Evolutionary conservation across 2,888 invertebrate genomes (phyloP).

Genomic region (Tachina fera): DNA sequence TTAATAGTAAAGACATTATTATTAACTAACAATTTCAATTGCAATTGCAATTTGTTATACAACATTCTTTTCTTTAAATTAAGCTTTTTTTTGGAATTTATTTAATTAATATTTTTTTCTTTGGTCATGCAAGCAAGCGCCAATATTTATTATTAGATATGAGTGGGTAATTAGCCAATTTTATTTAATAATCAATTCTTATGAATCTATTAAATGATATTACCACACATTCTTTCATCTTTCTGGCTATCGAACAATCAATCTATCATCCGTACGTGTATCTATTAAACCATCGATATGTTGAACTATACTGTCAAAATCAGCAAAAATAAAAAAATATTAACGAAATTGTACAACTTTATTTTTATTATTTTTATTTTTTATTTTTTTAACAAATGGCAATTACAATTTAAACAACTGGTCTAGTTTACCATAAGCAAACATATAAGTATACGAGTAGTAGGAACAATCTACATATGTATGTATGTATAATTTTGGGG

Average conservation of each 20-base stretch:
- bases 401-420: constrained; percentile 67
- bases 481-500: constrained; percentile 58
- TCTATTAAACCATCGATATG: background rate
- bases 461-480: constrained; percentile 49
- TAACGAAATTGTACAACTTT: constrained; percentile 35
- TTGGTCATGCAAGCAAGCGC: background rate
- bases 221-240: constrained; percentile 40
- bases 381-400: constrained; percentile 53
- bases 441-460: constrained; percentile 8
- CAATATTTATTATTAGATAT: background rate
- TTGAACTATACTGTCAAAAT: constrained; percentile 22
- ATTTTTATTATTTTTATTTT: background rate
- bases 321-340: constrained; percentile 36
- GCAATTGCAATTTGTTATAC: constrained; percentile 57
- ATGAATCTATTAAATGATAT: constrained; percentile 60
- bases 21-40: constrained; percentile 51
- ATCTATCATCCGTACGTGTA: background rate
- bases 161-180: background rate
- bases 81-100: constrained; percentile 48
- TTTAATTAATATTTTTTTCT: constrained; percentile 38
- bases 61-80: constrained; percentile 43
- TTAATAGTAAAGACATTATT: constrained; percentile 53
- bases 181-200: constrained; percentile 54
- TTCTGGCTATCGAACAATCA: constrained; percentile 20
- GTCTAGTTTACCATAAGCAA: constrained; percentile 69